phyloP scores from a whole-genome alignment of 2,888 invertebrate species.

The Brenthis hecate region DNA sequence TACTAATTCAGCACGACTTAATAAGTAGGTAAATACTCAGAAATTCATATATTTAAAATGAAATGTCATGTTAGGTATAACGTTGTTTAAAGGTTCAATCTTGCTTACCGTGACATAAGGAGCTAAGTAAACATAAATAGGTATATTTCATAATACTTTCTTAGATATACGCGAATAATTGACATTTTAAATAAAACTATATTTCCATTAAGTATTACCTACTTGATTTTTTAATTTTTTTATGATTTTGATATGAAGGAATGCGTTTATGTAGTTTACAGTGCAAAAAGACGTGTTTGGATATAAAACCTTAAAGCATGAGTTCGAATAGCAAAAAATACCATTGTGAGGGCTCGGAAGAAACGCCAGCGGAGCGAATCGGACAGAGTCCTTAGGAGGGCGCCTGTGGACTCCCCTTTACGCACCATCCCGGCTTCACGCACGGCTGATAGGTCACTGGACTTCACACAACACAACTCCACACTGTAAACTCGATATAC shows the following conservation, averaged over 20 bases:
- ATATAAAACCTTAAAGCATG: constrained; percentile 35
- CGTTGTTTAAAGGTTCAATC: neutral
- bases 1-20: neutral
- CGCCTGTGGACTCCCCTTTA: constrained; percentile 73
- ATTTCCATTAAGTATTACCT: neutral
- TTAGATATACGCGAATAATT: no score
- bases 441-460: constrained; percentile 76
- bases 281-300: neutral
- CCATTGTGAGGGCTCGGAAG: constrained; percentile 65
- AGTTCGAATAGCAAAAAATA: constrained; percentile 57
- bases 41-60: constrained; percentile 4
- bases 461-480: constrained; percentile 49
- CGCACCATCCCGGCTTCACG: constrained; percentile 78
- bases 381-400: constrained; percentile 73
- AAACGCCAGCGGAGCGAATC: constrained; percentile 75
- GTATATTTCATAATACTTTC: no score
- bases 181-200: neutral
- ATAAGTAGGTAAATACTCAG: neutral
- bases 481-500: constrained; percentile 30
- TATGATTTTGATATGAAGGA: neutral
- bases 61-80: neutral
- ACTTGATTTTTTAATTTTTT: neutral
- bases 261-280: neutral
- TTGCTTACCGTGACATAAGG: neutral
- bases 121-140: neutral